phyloP scores from a whole-genome alignment of 2,113 vertebrate species.

The Misgurnus anguillicaudatus region DNA sequence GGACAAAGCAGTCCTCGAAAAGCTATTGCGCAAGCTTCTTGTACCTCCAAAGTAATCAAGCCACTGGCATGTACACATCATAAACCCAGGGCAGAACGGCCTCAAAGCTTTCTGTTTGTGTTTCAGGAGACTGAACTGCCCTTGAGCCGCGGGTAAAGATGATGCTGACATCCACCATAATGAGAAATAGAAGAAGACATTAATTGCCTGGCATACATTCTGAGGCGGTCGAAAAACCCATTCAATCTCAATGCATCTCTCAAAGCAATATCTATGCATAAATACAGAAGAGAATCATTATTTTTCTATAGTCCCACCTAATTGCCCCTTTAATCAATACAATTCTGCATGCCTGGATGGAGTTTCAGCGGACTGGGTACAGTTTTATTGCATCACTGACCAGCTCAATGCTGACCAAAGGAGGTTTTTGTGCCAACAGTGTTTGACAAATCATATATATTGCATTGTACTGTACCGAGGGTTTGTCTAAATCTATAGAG shows the following conservation, averaged over 20 bases:
- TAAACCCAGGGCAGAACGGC: slow-evolving; percentile 15
- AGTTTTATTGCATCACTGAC: slow-evolving; percentile 43
- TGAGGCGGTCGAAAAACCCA: slow-evolving; percentile 39
- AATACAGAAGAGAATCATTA: slow-evolving; percentile 54
- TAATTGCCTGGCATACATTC: slow-evolving; percentile 43
- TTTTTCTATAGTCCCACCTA: slow-evolving; percentile 54
- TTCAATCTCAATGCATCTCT: slow-evolving; percentile 38
- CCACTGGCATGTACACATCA: slow-evolving; percentile 11
- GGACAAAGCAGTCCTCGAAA: slow-evolving; percentile 21
- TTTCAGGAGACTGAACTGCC: slow-evolving; percentile 43
- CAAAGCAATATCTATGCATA: slow-evolving; percentile 39
- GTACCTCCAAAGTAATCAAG: background rate
- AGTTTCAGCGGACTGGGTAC: background rate
- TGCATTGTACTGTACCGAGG: background rate
- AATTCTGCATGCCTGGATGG: slow-evolving; percentile 27
- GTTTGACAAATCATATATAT: slow-evolving; percentile 10
- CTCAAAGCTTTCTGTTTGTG: slow-evolving; percentile 29
- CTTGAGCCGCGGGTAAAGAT: slow-evolving; percentile 41
- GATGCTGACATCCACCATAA: slow-evolving; percentile 52
- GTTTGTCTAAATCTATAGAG: background rate
- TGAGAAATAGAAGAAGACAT: slow-evolving; percentile 53
- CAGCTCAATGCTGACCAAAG: slow-evolving; percentile 20
- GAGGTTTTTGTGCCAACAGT: slow-evolving; percentile 3
- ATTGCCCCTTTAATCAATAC: slow-evolving; percentile 56
- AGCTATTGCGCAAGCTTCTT: background rate